phyloP scores from a whole-genome alignment of 1,140 invertebrate species.

The Charaxes varanes region DNA sequence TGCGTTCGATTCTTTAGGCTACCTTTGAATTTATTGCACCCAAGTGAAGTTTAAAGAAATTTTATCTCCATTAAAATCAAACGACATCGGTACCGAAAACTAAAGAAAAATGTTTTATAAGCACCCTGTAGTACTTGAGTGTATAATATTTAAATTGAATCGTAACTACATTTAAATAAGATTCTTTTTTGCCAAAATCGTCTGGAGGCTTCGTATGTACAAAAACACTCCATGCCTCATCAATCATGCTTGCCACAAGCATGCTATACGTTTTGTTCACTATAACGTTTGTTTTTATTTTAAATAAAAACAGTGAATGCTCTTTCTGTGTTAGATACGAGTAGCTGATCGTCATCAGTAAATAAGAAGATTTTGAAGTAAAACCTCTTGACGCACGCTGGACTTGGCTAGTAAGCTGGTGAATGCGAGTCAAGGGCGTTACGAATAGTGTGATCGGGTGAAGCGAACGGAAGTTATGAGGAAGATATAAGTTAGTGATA shows the following conservation, averaged over 20 bases:
- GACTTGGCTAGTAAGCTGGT: too few relatives aligned
- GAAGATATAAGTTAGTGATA: too few relatives aligned
- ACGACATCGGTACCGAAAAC: slow-evolving; percentile 28
- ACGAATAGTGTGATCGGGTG: too few relatives aligned
- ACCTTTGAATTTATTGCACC: slow-evolving; percentile 14
- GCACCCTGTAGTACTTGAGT: slow-evolving; percentile 25
- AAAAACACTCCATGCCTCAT: slow-evolving; percentile 16
- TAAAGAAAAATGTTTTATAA: slow-evolving; percentile 25
- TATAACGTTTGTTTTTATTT: not conserved
- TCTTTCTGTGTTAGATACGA: not conserved
- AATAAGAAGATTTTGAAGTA: too few relatives aligned
- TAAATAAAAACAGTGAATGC: too few relatives aligned
- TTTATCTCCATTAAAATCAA: slow-evolving; percentile 34
- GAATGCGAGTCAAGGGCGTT: too few relatives aligned
- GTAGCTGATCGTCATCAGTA: too few relatives aligned
- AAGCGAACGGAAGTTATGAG: too few relatives aligned
- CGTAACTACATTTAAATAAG: slow-evolving; percentile 4
- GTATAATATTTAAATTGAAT: slow-evolving; percentile 3
- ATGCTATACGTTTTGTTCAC: slow-evolving; percentile 2
- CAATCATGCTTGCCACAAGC: slow-evolving; percentile 35
- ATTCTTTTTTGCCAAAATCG: slow-evolving; percentile 2
- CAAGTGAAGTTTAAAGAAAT: slow-evolving; percentile 20
- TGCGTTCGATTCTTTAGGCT: not conserved
- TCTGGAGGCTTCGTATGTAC: slow-evolving; percentile 1
- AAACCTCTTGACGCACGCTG: too few relatives aligned